Percentiles rank a stretch among this genome's conserved stretches.
phyloP scores from a whole-genome alignment of 1,140 invertebrate genomes.

The Acromyrmex echinatior region DNA sequence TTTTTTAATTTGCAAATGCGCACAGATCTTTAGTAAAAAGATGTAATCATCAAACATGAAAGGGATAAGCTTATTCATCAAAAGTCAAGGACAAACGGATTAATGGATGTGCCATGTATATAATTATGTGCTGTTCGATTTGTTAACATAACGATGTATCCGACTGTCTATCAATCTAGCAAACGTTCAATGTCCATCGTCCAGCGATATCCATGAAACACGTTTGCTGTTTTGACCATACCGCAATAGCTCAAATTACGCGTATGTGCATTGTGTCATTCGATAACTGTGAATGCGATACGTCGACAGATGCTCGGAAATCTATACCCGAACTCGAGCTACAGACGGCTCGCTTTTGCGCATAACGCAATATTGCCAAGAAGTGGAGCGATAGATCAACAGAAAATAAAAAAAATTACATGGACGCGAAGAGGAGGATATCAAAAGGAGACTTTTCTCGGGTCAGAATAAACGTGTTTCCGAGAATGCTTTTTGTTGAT shows the following conservation, averaged over 20 bases:
- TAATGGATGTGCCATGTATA: background rate
- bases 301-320: conserved; percentile 59
- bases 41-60: background rate
- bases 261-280: conserved; percentile 60
- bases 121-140: conserved; percentile 18
- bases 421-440: background rate
- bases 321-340: conserved; percentile 54
- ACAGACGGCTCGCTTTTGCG: conserved; percentile 49
- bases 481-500: background rate
- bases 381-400: conserved; percentile 12
- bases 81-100: background rate
- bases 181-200: background rate
- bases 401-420: background rate
- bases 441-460: background rate
- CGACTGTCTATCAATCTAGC: conserved; percentile 21
- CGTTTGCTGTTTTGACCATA: conserved; percentile 44
- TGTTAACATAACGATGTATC: conserved; percentile 33
- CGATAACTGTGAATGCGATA: conserved; percentile 62
- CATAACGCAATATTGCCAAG: conserved; percentile 45
- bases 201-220: conserved; percentile 34
- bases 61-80: background rate
- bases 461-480: background rate
- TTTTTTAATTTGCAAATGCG: background rate
- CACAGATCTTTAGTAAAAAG: background rate
- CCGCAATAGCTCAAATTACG: conserved; percentile 62